A percentile compares a stretch with the other conserved stretches of the same genome.
Evolutionary conservation across 1,140 invertebrate genomes (phyloP).

Genomic region (Drusus annulatus): DNA sequence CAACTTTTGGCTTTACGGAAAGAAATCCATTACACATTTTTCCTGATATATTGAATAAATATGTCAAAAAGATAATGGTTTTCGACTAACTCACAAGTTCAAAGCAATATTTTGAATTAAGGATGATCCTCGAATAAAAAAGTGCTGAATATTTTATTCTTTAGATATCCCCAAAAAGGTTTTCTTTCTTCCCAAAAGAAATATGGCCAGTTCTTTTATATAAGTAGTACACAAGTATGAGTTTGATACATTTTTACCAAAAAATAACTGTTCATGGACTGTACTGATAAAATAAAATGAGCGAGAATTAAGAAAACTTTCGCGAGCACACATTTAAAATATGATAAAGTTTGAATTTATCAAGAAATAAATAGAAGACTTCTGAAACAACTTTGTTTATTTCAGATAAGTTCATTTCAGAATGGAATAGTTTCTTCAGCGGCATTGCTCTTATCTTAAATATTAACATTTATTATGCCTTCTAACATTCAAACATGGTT

Average conservation of each 20-base stretch:
- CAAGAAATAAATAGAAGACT: background rate
- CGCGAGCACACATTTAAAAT: background rate
- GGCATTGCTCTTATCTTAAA: too few species aligned
- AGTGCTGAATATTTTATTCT: constrained; percentile 35
- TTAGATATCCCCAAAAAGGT: background rate
- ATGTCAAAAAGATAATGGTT: constrained; percentile 31
- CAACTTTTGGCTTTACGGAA: constrained; percentile 2
- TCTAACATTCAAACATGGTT: too few species aligned
- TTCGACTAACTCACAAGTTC: constrained; percentile 26
- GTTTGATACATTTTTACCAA: constrained; percentile 48
- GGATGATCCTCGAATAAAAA: constrained; percentile 32
- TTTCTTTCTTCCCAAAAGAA: constrained; percentile 41
- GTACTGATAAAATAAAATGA: too few species aligned
- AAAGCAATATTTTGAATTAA: constrained; percentile 37
- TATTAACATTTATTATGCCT: too few species aligned
- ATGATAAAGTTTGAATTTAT: background rate
- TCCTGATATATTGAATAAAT: constrained; percentile 39
- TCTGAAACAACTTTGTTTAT: too few species aligned
- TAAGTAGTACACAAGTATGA: too few species aligned
- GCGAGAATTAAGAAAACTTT: too few species aligned
- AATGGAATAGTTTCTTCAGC: too few species aligned
- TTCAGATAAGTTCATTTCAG: too few species aligned
- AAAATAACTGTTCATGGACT: background rate
- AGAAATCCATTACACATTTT: constrained; percentile 24
- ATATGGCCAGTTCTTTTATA: constrained; percentile 53